Percentiles rank a stretch among this genome's conserved stretches.
These are phyloP conservation scores for Sebastes nivosus DNA, from an alignment of 2,797 vertebrate genomes.

Conservation along the genomic window DNA sequence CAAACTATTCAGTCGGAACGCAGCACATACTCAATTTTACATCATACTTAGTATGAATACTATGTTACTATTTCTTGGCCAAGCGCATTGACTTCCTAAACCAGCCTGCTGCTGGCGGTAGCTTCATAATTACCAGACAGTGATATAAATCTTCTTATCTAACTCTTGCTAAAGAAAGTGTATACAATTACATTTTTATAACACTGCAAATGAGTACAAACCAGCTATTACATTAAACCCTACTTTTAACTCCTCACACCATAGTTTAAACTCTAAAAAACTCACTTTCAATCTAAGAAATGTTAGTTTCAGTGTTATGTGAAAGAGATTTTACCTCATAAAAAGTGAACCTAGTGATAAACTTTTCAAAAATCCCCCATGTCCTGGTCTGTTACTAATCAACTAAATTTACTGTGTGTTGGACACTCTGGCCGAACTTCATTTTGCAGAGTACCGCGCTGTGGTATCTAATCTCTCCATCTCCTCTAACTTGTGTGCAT, in stretches of 20 bases:
- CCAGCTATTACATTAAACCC: background rate
- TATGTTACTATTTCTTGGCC: no score
- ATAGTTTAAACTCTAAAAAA: background rate
- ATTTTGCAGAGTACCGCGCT: conserved; percentile 35
- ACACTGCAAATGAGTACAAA: background rate
- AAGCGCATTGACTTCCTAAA: background rate
- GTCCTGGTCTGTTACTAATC: conserved; percentile 2
- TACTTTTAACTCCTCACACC: background rate
- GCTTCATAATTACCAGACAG: background rate
- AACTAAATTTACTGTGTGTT: background rate
- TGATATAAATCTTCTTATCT: no score
- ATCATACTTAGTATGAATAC: no score
- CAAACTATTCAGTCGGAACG: no score
- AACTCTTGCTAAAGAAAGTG: no score
- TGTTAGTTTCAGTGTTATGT: background rate
- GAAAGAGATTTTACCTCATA: background rate
- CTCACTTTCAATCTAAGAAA: background rate
- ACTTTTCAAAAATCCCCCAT: background rate
- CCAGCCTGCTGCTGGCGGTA: background rate
- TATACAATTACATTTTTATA: background rate
- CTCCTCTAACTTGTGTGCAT: conserved; percentile 30
- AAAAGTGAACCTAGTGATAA: background rate
- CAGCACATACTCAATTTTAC: no score
- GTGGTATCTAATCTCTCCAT: conserved; percentile 36
- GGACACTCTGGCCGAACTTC: background rate